Evolutionary conservation across 2,797 vertebrate genomes (phyloP).

Genomic region (Nyctalus aviator): DNA sequence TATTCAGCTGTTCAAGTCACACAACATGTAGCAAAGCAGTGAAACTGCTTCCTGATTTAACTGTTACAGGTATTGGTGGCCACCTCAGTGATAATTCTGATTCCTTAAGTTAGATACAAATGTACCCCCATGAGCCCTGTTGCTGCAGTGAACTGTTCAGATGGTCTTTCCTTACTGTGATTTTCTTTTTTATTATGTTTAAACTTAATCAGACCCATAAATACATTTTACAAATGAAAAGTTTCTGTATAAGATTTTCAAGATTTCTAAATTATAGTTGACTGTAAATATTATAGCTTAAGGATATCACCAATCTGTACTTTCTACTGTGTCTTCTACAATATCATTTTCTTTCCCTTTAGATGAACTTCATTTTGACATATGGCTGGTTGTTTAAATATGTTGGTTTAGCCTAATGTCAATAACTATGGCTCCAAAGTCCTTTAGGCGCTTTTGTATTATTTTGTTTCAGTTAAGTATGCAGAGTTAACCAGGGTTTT

Average conservation of each 20-base stretch:
- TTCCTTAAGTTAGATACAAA: not conserved
- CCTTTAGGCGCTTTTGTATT: not conserved
- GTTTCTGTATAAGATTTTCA: not conserved
- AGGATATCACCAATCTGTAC: not conserved
- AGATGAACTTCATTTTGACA: not conserved
- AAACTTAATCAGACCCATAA: not conserved
- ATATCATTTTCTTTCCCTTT: not conserved
- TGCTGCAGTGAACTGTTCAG: not conserved
- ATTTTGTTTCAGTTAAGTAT: not conserved
- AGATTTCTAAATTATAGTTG: conserved; percentile 12
- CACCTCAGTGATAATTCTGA: not conserved
- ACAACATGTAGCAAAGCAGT: not conserved
- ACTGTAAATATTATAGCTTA: not conserved
- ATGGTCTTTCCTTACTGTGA: not conserved
- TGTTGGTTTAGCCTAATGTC: not conserved
- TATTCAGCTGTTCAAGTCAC: not conserved
- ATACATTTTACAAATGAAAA: conserved; percentile 33
- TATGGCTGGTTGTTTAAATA: not conserved
- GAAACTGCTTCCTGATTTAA: not conserved
- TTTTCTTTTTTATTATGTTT: not conserved
- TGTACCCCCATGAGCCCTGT: not conserved
- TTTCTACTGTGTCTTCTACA: conserved; percentile 13
- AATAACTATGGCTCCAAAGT: not conserved
- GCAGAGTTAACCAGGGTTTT: not conserved
- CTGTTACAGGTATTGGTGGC: not conserved